Base-by-base conservation (phyloP, 2,888 invertebrate genomes). In the Scaptomyza polygonia region DNA sequence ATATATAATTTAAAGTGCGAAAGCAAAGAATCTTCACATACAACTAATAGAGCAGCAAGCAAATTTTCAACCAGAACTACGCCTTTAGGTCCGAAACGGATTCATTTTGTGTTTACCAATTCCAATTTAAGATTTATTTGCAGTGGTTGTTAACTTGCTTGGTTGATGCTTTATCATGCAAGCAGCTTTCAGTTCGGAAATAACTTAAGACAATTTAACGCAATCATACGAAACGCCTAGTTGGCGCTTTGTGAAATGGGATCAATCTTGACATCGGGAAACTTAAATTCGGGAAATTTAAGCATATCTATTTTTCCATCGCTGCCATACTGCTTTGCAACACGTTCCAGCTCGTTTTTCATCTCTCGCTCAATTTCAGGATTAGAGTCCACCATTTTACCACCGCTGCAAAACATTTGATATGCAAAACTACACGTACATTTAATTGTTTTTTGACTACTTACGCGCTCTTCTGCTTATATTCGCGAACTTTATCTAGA, bases 401-500 rank as follows among this genome's bases (percentile, higher is more conserved):
- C 96, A 65, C 96, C 95, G 58, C 97, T 97, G 90, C 25, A 92
- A 71, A 16, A 7, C 11, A 36, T 47, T 34, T 6, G 7, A 40
- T 11, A 34, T 25, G 5, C 6, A 25, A 16, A 5, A 36, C 25
- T 49, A 39, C 16, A 25, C 2, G 12, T 14, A 21, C 2, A 14
- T 12, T 12, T 25, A 0, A n/a, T 30, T 5, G 0, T 3, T 11
- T 6, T 11, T 30, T 39, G 3, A 2, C 11, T 14, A 94, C 95
- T 93, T 94, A 97, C 97, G 94, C 92, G 93, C 96, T 96, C 91
- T 97, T 97, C 83, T 95, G 93, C 90, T 94, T 96, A 93, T 97
- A 99, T 92, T 98, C 98, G 72, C 95, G 94, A 78, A 98, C 94
- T 94, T 98, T 98, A 79, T 98, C 97, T 39, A 98, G 91, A 92